A percentile compares a stretch with the other conserved stretches of the same genome.
These are phyloP conservation scores for Ferdinandea cuprea DNA, from an alignment of 2,888 invertebrate species.

Conservation along the genomic window DNA sequence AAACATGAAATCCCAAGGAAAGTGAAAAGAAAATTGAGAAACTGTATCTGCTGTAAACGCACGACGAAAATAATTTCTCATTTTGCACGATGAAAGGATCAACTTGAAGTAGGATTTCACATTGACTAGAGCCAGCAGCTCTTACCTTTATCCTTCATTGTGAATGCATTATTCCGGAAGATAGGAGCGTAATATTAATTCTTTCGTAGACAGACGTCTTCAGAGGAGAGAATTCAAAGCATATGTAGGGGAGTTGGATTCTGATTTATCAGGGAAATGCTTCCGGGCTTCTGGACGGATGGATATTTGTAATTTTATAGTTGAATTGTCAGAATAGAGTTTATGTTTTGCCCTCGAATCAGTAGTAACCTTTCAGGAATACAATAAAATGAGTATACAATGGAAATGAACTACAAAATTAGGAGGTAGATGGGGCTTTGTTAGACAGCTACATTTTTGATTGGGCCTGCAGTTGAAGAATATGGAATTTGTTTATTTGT, in stretches of 20 bases:
- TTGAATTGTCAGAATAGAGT: no score
- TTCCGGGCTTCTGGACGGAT: conserved; percentile 24
- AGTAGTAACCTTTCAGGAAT: background rate
- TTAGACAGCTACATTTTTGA: no score
- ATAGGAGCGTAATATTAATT: conserved; percentile 28
- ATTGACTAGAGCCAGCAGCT: conserved; percentile 26
- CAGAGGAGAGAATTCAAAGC: background rate
- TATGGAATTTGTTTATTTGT: no score
- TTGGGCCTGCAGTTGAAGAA: no score
- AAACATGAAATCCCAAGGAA: conserved; percentile 45
- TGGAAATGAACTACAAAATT: background rate
- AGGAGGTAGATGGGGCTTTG: background rate
- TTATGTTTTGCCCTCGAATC: background rate
- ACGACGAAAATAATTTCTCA: conserved; percentile 43
- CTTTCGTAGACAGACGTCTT: conserved; percentile 6
- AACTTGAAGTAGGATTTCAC: conserved; percentile 44
- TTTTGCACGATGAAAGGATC: conserved; percentile 52
- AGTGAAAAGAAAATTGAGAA: background rate
- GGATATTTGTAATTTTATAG: conserved; percentile 55
- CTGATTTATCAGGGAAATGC: background rate
- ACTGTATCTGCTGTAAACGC: conserved; percentile 29
- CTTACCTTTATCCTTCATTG: conserved; percentile 8
- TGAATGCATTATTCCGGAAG: conserved; percentile 21
- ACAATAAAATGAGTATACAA: background rate
- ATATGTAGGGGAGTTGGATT: background rate